Percentiles rank a stretch among this genome's conserved stretches.
These are phyloP conservation scores for Forbesichthys agassizii DNA, from an alignment of 2,113 vertebrate genomes.

Conservation along the genomic window DNA sequence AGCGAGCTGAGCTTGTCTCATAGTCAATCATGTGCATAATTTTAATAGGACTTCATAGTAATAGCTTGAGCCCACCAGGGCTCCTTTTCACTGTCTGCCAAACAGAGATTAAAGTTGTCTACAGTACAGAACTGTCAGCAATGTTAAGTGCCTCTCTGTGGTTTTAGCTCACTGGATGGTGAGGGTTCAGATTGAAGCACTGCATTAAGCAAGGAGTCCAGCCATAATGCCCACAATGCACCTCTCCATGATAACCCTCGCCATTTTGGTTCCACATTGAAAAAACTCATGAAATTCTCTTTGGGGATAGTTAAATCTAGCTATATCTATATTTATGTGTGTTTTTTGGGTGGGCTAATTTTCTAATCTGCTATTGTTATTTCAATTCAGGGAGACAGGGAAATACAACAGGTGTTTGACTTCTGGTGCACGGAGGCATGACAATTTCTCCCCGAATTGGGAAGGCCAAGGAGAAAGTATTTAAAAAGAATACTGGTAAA, in stretches of 20 bases:
- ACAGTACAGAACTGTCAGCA: conserved; percentile 44
- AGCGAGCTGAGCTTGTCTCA: conserved; percentile 29
- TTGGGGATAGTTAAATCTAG: no score
- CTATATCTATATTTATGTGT: no score
- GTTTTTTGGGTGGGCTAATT: no score
- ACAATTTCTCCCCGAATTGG: no score
- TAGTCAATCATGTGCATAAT: conserved; percentile 63
- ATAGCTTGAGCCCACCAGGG: conserved; percentile 38
- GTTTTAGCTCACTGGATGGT: conserved; percentile 62
- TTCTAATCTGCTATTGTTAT: no score
- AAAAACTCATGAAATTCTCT: background rate
- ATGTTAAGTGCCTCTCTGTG: conserved; percentile 17
- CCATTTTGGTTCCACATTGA: background rate
- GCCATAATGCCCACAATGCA: conserved; percentile 46
- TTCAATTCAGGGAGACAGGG: no score
- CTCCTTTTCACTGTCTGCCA: conserved; percentile 58
- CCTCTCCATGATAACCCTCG: conserved; percentile 23
- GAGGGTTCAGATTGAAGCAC: conserved; percentile 55
- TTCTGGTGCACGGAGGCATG: no score
- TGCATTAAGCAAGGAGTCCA: conserved; percentile 44
- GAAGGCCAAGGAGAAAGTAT: no score
- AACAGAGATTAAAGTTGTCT: conserved; percentile 60
- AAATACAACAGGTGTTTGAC: no score
- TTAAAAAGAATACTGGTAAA: no score
- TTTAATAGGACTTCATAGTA: conserved; percentile 61